These are phyloP conservation scores for Neolamprologus kungweensis DNA, from an alignment of 2,113 vertebrate species.

Conservation along the genomic window DNA sequence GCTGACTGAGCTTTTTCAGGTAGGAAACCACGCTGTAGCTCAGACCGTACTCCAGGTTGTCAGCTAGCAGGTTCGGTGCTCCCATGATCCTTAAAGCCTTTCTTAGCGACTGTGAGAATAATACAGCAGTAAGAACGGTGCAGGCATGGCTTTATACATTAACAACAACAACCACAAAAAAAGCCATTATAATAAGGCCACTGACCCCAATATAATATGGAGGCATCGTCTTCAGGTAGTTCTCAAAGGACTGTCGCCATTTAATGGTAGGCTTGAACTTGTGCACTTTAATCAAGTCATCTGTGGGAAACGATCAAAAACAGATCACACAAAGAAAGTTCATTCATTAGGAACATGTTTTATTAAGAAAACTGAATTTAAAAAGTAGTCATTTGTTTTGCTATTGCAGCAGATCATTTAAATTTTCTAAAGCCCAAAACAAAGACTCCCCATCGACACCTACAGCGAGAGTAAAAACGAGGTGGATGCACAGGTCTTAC, in stretches of 20 bases:
- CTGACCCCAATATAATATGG: slow-evolving; percentile 95
- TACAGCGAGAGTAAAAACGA: too few relatives aligned
- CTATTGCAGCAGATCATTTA: background rate
- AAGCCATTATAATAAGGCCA: background rate
- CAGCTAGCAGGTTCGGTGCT: slow-evolving; percentile 90
- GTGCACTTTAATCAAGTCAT: slow-evolving; percentile 97
- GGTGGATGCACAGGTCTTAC: slow-evolving; percentile 59
- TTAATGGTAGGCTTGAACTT: slow-evolving; percentile 93
- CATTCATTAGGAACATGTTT: too few relatives aligned
- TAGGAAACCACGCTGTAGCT: slow-evolving; percentile 98
- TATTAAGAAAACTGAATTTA: background rate
- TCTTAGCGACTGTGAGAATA: slow-evolving; percentile 79
- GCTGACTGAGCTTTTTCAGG: slow-evolving; percentile 97
- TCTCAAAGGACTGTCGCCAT: slow-evolving; percentile 96
- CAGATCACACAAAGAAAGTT: background rate
- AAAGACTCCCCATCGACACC: background rate
- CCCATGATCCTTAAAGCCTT: slow-evolving; percentile 97
- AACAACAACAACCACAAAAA: background rate
- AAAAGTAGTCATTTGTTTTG: background rate
- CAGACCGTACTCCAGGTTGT: slow-evolving; percentile 95
- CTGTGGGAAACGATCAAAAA: slow-evolving; percentile 58
- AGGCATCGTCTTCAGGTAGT: slow-evolving; percentile 97
- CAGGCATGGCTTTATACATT: fast-evolving
- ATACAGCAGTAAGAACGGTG: background rate
- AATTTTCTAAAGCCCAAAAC: background rate